Evolutionary conservation across 2,888 invertebrate genomes (phyloP).

Genomic region (Panopea generosa): DNA sequence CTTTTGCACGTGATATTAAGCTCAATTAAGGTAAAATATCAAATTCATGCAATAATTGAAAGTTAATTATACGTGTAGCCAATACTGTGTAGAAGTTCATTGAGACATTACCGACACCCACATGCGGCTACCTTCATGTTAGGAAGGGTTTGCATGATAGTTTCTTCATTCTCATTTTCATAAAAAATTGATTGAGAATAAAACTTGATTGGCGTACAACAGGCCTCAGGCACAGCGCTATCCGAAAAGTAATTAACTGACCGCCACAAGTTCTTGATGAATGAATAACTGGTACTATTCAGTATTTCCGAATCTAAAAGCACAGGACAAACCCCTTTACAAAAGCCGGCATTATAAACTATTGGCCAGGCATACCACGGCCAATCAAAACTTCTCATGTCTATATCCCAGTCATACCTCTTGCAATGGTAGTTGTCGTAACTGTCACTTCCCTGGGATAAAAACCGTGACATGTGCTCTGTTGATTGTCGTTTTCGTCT

Average conservation of each 20-base stretch:
- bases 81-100: too few relatives aligned
- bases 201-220: constrained; percentile 44
- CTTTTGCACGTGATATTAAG: too few relatives aligned
- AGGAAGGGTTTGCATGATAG: constrained; percentile 18
- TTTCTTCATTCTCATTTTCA: neutral
- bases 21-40: too few relatives aligned
- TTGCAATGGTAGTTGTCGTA: constrained; percentile 14
- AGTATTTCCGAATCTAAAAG: constrained; percentile 16
- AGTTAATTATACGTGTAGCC: too few relatives aligned
- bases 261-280: constrained; percentile 43
- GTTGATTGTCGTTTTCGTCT: too few relatives aligned
- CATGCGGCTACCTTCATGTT: constrained; percentile 48
- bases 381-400: constrained; percentile 31
- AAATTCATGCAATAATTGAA: too few relatives aligned
- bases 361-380: constrained; percentile 33
- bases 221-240: constrained; percentile 25
- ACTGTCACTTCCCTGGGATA: neutral
- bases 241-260: constrained; percentile 4
- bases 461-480: too few relatives aligned
- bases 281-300: constrained; percentile 50
- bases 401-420: constrained; percentile 34
- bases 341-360: constrained; percentile 29
- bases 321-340: constrained; percentile 30
- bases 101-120: constrained; percentile 48
- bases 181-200: constrained; percentile 25